Conservation (phyloP, 2,113 vertebrate genomes). For the Hypomesus transpacificus region DNA sequence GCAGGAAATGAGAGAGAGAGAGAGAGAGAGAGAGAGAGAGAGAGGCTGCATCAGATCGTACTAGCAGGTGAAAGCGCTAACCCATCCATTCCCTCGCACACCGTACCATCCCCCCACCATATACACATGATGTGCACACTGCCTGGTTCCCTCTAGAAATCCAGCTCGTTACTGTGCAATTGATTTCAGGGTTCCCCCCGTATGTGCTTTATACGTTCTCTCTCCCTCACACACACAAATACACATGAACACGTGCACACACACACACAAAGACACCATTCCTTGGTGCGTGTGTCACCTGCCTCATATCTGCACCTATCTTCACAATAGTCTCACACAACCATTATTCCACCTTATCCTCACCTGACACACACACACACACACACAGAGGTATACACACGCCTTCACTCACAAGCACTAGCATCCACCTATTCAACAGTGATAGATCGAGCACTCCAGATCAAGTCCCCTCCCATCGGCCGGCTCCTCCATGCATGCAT, state of each 20-base stretch:
- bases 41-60: constrained; percentile 16
- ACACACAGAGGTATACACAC: background rate
- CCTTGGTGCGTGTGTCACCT: constrained; percentile 14
- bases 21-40: background rate
- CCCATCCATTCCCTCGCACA: constrained; percentile 48
- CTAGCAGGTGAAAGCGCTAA: constrained; percentile 37
- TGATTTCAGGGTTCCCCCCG: constrained; percentile 7
- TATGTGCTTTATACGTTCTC: constrained; percentile 6
- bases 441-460: constrained; percentile 20
- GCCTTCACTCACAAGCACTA: constrained; percentile 41
- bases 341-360: background rate
- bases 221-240: background rate
- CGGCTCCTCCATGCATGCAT: constrained; percentile 7
- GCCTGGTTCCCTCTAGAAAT: constrained; percentile 2
- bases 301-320: constrained; percentile 35
- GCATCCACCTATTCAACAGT: constrained; percentile 58
- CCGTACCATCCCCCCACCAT: constrained; percentile 47
- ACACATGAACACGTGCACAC: background rate
- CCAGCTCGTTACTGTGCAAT: constrained; percentile 7
- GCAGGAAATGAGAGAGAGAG: background rate
- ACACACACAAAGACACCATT: constrained; percentile 1
- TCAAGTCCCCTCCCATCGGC: constrained; percentile 30
- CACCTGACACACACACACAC: constrained; percentile 1
- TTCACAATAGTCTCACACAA: background rate
- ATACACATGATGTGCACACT: constrained; percentile 1